phyloP scores from a whole-genome alignment of 1,140 invertebrate species.

The Platorchestia sp. region DNA sequence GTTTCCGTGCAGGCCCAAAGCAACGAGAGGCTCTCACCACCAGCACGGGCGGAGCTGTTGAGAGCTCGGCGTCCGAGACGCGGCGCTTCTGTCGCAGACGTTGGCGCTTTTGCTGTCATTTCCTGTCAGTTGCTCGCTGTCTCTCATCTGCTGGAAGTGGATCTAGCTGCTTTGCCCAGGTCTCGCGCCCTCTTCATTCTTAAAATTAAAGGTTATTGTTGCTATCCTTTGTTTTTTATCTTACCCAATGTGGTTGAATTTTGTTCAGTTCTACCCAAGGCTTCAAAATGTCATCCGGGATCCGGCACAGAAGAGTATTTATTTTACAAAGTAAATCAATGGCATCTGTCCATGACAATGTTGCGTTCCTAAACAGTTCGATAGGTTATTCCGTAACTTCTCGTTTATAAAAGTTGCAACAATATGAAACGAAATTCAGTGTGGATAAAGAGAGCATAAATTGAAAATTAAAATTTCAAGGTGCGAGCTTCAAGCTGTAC shows the following conservation, averaged over 20 bases:
- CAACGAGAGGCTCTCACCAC: neutral
- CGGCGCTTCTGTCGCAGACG: constrained; percentile 14
- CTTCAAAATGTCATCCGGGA: neutral
- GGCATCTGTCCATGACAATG: too few relatives aligned
- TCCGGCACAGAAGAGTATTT: neutral
- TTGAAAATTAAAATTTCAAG: too few relatives aligned
- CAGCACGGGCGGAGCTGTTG: constrained; percentile 13
- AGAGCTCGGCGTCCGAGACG: neutral
- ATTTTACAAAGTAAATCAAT: too few relatives aligned
- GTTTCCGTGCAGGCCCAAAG: neutral
- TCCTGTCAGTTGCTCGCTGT: neutral
- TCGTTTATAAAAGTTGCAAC: too few relatives aligned
- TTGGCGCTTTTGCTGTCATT: constrained; percentile 12
- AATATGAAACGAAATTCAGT: too few relatives aligned
- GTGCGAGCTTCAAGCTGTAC: too few relatives aligned
- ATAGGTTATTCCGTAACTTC: too few relatives aligned
- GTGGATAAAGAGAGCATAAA: too few relatives aligned
- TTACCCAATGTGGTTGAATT: neutral
- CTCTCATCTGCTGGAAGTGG: constrained; percentile 25
- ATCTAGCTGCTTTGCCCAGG: neutral
- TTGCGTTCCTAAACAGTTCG: neutral
- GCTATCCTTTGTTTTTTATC: neutral
- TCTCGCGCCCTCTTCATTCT: neutral
- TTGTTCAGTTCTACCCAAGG: neutral
- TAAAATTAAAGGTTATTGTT: constrained; percentile 11